These are phyloP conservation scores for Telmatochromis sp. DNA, from an alignment of 2,113 vertebrate species.

Conservation along the genomic window DNA sequence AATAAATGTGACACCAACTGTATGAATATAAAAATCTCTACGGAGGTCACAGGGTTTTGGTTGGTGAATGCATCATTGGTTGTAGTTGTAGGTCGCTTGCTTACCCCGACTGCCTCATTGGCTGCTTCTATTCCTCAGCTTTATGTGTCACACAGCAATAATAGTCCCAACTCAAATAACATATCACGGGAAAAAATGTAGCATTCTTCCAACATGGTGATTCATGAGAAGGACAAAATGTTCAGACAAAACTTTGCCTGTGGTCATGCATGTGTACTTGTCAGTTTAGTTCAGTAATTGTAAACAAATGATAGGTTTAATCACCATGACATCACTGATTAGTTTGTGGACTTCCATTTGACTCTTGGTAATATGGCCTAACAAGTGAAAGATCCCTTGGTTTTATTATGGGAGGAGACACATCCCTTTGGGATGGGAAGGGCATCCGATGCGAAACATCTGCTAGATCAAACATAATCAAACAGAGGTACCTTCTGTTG, in stretches of 20 bases:
- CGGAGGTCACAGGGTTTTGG: background rate
- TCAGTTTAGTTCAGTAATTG: too few relatives aligned
- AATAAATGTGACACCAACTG: background rate
- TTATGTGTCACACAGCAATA: background rate
- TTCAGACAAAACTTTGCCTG: too few relatives aligned
- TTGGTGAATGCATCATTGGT: background rate
- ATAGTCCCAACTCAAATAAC: background rate
- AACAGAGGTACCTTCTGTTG: background rate
- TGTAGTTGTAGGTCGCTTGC: background rate
- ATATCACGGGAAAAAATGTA: too few relatives aligned
- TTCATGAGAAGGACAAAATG: too few relatives aligned
- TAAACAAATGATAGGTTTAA: too few relatives aligned
- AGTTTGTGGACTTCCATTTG: background rate
- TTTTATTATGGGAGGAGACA: background rate
- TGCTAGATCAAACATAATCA: background rate
- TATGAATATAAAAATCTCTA: background rate
- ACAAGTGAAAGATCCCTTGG: rapidly evolving
- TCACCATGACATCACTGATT: too few relatives aligned
- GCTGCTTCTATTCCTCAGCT: background rate
- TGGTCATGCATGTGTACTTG: too few relatives aligned
- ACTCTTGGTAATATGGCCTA: background rate
- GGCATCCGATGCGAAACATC: background rate
- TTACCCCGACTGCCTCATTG: background rate
- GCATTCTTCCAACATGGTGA: too few relatives aligned
- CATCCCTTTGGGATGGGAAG: background rate